phyloP scores from a whole-genome alignment of 2,797 vertebrate genomes.

The Champsocephalus gunnari region DNA sequence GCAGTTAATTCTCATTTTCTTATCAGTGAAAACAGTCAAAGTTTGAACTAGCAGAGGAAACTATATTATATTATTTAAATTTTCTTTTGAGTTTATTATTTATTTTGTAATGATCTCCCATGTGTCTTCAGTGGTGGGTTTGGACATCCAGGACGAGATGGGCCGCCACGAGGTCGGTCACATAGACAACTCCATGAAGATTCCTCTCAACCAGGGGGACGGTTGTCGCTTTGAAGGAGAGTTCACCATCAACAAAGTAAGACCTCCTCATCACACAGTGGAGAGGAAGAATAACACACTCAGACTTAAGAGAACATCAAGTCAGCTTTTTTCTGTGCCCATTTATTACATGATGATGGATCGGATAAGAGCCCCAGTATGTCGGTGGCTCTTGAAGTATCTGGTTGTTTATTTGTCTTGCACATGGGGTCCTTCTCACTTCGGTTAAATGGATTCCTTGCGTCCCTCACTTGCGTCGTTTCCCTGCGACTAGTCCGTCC shows the following conservation, averaged over 20 bases:
- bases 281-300: background rate
- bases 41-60: slow-evolving; percentile 4
- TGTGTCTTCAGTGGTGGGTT: slow-evolving; percentile 90
- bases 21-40: background rate
- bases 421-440: background rate
- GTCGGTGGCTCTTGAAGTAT: slow-evolving; percentile 1
- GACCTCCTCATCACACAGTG: background rate
- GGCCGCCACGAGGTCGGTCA: slow-evolving; percentile 98
- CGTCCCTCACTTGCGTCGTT: no score
- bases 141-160: slow-evolving; percentile 99
- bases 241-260: slow-evolving; percentile 98
- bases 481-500: no score
- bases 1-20: background rate
- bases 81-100: background rate
- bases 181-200: slow-evolving; percentile 98
- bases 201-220: slow-evolving; percentile 90
- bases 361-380: background rate
- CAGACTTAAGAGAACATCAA: background rate
- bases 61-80: background rate
- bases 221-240: slow-evolving; percentile 98
- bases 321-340: background rate
- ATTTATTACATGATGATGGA: slow-evolving; percentile 17
- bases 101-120: background rate
- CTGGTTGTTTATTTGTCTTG: slow-evolving; percentile 42
- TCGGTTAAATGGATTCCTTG: no score